phyloP scores from a whole-genome alignment of 2,113 vertebrate genomes.

The Ahaetulla prasina region DNA sequence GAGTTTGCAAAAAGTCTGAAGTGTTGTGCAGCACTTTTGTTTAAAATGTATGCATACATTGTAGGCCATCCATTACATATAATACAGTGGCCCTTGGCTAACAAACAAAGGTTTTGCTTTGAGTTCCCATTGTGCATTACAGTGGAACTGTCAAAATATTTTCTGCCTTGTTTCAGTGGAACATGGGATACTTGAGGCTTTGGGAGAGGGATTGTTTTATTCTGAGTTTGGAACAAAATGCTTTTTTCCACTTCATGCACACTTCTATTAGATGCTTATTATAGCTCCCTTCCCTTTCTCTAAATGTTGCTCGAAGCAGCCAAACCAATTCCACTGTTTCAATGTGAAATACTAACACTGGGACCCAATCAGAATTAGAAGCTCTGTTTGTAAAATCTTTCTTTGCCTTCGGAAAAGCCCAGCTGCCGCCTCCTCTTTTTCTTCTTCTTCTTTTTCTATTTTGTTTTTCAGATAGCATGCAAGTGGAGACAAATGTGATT shows the following conservation, averaged over 20 bases:
- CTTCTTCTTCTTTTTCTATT: accelerated
- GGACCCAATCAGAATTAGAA: not conserved
- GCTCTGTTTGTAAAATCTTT: not conserved
- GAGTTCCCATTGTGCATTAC: not conserved
- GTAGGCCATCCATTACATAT: not conserved
- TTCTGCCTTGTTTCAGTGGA: not conserved
- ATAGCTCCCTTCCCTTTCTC: not conserved
- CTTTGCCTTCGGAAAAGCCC: not conserved
- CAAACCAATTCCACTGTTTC: not conserved
- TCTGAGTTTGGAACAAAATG: not conserved
- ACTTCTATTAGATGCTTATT: not conserved
- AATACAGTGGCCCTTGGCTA: not conserved
- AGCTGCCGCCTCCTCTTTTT: not conserved
- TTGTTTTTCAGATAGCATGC: not conserved
- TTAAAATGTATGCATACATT: not conserved
- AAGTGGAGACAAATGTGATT: not conserved
- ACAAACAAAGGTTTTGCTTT: not conserved
- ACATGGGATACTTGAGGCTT: not conserved
- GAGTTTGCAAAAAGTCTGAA: not conserved
- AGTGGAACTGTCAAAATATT: not conserved
- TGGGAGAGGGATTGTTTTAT: not conserved
- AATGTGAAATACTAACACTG: not conserved
- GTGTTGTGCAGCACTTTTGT: not conserved
- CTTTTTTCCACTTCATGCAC: not conserved
- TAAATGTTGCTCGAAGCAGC: not conserved